A percentile compares a stretch with the other conserved stretches of the same genome.
phyloP scores from a whole-genome alignment of 2,888 invertebrate species.

The Hanleya hanleyi region DNA sequence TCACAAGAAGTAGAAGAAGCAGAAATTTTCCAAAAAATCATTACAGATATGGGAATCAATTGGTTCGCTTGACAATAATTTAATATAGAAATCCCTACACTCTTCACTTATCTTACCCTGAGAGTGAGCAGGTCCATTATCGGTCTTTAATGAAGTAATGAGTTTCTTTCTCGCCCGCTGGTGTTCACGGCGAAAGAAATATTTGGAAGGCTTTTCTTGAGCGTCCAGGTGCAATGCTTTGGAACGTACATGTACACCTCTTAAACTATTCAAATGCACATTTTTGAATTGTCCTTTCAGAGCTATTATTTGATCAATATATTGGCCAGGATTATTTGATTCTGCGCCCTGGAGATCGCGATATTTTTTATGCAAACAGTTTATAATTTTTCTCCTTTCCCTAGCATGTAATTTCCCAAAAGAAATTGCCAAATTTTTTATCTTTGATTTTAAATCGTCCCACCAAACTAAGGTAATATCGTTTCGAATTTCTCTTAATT shows the following conservation, averaged over 20 bases:
- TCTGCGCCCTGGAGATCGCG: background rate
- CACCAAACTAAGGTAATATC: background rate
- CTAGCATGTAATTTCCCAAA: background rate
- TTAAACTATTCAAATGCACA: background rate
- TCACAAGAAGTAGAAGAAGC: background rate
- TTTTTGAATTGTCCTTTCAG: background rate
- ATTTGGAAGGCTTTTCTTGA: background rate
- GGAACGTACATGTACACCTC: background rate
- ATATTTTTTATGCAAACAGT: background rate
- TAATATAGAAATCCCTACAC: background rate
- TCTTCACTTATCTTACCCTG: background rate
- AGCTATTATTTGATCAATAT: background rate
- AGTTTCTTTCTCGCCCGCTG: background rate
- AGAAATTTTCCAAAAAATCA: background rate
- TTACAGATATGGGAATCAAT: background rate
- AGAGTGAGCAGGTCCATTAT: background rate
- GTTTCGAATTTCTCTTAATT: background rate
- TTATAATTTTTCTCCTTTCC: background rate
- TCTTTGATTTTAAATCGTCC: background rate
- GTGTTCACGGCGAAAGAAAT: background rate
- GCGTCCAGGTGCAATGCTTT: background rate
- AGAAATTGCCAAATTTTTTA: background rate
- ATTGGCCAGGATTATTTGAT: background rate
- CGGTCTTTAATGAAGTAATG: background rate
- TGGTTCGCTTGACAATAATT: background rate